Evolutionary conservation across 1,140 invertebrate genomes (phyloP), one percentile per base, ranked within the genome.

Genomic region (Nasonia longicornis): DNA sequence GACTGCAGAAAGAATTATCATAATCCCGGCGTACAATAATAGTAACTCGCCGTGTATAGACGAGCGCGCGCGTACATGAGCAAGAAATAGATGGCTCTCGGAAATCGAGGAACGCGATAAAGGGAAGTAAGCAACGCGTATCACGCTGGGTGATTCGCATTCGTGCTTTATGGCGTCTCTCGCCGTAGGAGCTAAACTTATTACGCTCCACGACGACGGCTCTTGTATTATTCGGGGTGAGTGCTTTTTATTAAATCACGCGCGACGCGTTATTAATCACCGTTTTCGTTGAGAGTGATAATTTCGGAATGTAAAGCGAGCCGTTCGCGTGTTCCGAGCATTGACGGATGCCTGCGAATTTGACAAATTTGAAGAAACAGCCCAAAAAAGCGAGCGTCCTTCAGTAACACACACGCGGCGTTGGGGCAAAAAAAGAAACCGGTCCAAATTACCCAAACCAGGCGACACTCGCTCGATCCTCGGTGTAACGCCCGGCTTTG

Each of bases 201-300:
- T 80, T 80, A 80, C 72, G 29, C 48, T 2, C 10, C 20, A 22
- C 70, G 52, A 22, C 70, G 52, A 74, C 77, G 70, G 16, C 14
- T 79, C 52, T 79, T 48, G 31, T 35, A 42, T 73, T 79, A 26
- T 45, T 14, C 14, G 29, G 77, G 64, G 64, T 58, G n/a, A 69
- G 31, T 67, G 72, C 72, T 52, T 75, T 80, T 74, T 80, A 80
- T 80, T 75, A 52, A 75, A 80, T 80, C 64, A 75, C 22, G 45
- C 45, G 69, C 26, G 38, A 26, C 22, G 31, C 26, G 45, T 66
- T 58, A 42, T 42, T 42, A 42, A 42, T 42, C 38, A 42, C 38
- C 10, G 38, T 42, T 16, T 48, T 48, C 45, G 45, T 48, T 14
- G 4, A 22, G 4, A 22, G 16, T 26, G 26, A 12, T 29, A 26